Evolutionary conservation across 2,797 vertebrate genomes (phyloP).

Genomic region (Poeciliopsis infans): DNA sequence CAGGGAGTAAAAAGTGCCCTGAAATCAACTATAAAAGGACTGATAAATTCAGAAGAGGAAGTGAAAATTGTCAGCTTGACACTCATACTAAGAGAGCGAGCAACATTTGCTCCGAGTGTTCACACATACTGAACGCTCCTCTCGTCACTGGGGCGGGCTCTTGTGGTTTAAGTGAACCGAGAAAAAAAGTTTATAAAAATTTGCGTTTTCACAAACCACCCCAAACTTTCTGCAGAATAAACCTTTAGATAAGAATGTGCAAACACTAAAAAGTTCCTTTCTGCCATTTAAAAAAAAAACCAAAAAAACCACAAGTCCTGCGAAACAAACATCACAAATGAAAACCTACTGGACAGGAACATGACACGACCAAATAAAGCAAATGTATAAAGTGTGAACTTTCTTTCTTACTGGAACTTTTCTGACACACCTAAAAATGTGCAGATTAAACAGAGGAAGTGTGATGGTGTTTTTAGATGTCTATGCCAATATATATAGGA

Average conservation of each 20-base stretch:
- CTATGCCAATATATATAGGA: not conserved
- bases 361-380: not conserved
- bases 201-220: slow-evolving; percentile 6
- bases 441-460: not conserved
- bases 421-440: not conserved
- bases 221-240: not conserved
- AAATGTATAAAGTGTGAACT: not conserved
- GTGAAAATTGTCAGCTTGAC: not conserved
- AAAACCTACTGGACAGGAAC: not conserved
- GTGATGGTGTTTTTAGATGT: not conserved
- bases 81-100: slow-evolving; percentile 17
- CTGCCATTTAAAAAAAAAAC: slow-evolving; percentile 25
- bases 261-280: not conserved
- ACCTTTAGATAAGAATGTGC: not conserved
- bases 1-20: not conserved
- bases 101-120: not conserved
- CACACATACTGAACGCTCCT: slow-evolving; percentile 12
- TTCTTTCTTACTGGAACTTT: not conserved
- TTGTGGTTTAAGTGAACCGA: slow-evolving; percentile 3
- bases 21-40: not conserved
- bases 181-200: not conserved
- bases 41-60: not conserved
- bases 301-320: not conserved
- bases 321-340: slow-evolving; percentile 14
- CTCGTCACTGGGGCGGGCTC: slow-evolving; percentile 31